These are phyloP conservation scores for Acronicta alni DNA, from an alignment of 2,888 invertebrate genomes.

Conservation along the genomic window DNA sequence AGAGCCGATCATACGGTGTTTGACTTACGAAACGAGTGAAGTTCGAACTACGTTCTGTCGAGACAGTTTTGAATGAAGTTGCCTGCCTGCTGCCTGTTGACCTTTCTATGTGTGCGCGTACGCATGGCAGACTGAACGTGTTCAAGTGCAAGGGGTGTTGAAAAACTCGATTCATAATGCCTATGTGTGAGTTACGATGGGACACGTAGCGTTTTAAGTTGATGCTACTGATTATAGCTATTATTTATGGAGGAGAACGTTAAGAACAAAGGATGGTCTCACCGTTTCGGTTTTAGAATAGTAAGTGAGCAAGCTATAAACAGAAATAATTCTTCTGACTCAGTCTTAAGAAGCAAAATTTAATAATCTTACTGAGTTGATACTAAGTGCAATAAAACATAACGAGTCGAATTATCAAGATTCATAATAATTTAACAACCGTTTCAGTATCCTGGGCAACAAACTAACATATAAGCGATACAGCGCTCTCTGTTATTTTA, in stretches of 20 bases:
- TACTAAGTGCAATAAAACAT: not conserved
- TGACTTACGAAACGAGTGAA: slow-evolving; percentile 75
- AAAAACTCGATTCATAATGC: slow-evolving; percentile 57
- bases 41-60: slow-evolving; percentile 68
- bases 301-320: not conserved
- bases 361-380: no score
- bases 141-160: slow-evolving; percentile 66
- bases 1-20: slow-evolving; percentile 77
- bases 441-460: not conserved
- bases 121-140: slow-evolving; percentile 54
- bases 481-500: slow-evolving; percentile 26
- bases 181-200: slow-evolving; percentile 59
- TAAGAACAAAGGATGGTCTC: not conserved
- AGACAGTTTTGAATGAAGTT: slow-evolving; percentile 82
- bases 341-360: not conserved
- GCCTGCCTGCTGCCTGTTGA: slow-evolving; percentile 69
- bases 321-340: slow-evolving; percentile 4
- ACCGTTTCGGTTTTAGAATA: not conserved
- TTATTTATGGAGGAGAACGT: slow-evolving; percentile 8
- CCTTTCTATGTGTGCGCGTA: slow-evolving; percentile 64
- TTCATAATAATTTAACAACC: not conserved
- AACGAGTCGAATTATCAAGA: slow-evolving; percentile 5
- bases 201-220: slow-evolving; percentile 23
- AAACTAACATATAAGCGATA: not conserved
- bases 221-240: slow-evolving; percentile 27